Evolutionary conservation across 2,888 invertebrate species (phyloP).

Genomic region (Erannis defoliaria): DNA sequence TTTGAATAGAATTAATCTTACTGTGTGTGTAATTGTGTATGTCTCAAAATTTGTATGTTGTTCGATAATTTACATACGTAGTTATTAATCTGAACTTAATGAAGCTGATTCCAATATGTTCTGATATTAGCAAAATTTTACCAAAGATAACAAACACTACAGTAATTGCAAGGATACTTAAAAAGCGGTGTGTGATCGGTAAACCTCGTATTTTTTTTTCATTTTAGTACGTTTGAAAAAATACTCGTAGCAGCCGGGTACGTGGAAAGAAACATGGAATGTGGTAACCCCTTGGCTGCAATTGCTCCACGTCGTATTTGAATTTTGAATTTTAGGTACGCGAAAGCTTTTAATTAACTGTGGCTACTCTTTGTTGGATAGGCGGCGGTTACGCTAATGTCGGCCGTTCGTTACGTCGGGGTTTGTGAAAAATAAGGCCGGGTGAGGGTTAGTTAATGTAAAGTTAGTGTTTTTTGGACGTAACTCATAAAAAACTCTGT

Average conservation of each 20-base stretch:
- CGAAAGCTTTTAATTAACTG: slow-evolving; percentile 30
- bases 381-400: slow-evolving; percentile 18
- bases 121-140: no score
- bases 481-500: background rate
- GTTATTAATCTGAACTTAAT: no score
- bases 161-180: no score
- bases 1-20: no score
- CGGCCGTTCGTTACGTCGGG: slow-evolving; percentile 7
- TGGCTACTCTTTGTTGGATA: slow-evolving; percentile 10
- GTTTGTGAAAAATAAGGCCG: background rate
- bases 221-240: background rate
- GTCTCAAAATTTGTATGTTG: no score
- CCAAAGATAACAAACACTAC: no score
- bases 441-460: slow-evolving; percentile 3
- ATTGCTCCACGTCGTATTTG: slow-evolving; percentile 31
- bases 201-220: no score
- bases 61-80: no score
- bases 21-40: no score
- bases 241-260: background rate
- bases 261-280: background rate
- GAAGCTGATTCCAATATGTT: no score
- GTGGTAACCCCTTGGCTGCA: slow-evolving; percentile 16
- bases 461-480: background rate
- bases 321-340: slow-evolving; percentile 33
- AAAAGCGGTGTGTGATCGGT: no score